A percentile compares a stretch with the other conserved stretches of the same genome.
These are phyloP conservation scores for Neolamprologus fasciatus DNA, from an alignment of 2,113 vertebrate genomes.

Conservation along the genomic window DNA sequence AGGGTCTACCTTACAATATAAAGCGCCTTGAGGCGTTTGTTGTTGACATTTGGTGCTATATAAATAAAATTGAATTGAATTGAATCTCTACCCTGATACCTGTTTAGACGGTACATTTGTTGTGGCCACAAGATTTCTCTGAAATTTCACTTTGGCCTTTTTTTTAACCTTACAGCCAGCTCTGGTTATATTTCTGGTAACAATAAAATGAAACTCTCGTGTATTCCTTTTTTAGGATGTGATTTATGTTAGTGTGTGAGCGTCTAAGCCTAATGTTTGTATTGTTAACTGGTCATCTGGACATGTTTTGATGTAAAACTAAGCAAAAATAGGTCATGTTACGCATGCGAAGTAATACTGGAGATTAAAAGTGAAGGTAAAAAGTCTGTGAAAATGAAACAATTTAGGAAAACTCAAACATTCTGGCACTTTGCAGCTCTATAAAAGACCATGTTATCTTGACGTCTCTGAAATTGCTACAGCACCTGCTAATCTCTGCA, in stretches of 20 bases:
- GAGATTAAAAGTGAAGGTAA: not conserved
- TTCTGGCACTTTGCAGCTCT: not conserved
- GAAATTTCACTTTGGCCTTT: not conserved
- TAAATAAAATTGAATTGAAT: not conserved
- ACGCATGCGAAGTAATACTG: not conserved
- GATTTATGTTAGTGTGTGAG: not conserved
- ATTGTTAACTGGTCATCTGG: not conserved
- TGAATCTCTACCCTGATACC: not conserved
- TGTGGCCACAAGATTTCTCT: not conserved
- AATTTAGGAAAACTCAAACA: not conserved
- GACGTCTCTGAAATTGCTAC: not conserved
- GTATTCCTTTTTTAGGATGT: not conserved
- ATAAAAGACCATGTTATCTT: not conserved
- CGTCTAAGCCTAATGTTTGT: not conserved
- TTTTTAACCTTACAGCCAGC: not conserved
- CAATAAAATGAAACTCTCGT: not conserved
- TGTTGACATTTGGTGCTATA: not conserved
- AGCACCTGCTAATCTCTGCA: not conserved
- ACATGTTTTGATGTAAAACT: not conserved
- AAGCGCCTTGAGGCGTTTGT: accelerated
- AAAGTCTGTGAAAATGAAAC: not conserved
- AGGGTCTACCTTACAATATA: too few relatives aligned
- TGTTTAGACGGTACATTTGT: not conserved
- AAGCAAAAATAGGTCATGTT: not conserved
- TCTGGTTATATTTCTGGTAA: not conserved